Conservation (phyloP, 2,113 vertebrate species). For the Anoplopoma fimbria region DNA sequence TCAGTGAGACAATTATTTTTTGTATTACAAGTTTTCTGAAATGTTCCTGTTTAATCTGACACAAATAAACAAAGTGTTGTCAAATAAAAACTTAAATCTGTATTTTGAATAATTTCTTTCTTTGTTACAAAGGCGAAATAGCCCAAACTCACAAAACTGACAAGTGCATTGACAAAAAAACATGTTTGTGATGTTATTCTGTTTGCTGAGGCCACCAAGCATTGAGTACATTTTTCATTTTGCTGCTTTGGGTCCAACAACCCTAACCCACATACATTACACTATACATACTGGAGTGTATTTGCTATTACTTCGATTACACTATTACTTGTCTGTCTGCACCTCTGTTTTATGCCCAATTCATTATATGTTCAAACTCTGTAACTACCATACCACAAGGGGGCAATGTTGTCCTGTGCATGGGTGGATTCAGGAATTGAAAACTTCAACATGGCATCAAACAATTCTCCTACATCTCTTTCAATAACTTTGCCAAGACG, state of each 20-base stretch:
- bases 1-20: background rate
- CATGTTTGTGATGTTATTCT: too few species aligned
- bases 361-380: background rate
- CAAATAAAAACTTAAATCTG: background rate
- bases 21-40: background rate
- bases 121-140: background rate
- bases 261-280: too few species aligned
- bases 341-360: background rate
- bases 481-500: background rate
- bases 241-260: too few species aligned
- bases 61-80: background rate
- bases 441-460: conserved; percentile 5
- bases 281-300: too few species aligned
- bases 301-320: too few species aligned
- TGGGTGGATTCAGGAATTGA: background rate
- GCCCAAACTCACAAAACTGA: background rate
- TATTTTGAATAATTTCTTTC: background rate
- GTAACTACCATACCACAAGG: conserved; percentile 70
- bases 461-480: background rate
- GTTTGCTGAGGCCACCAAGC: too few species aligned
- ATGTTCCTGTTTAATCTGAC: background rate
- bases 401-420: conserved; percentile 63
- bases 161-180: background rate
- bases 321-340: too few species aligned
- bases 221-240: too few species aligned